These are phyloP conservation scores for Lochmaea crataegi DNA, from an alignment of 2,888 invertebrate species.

Conservation along the genomic window DNA sequence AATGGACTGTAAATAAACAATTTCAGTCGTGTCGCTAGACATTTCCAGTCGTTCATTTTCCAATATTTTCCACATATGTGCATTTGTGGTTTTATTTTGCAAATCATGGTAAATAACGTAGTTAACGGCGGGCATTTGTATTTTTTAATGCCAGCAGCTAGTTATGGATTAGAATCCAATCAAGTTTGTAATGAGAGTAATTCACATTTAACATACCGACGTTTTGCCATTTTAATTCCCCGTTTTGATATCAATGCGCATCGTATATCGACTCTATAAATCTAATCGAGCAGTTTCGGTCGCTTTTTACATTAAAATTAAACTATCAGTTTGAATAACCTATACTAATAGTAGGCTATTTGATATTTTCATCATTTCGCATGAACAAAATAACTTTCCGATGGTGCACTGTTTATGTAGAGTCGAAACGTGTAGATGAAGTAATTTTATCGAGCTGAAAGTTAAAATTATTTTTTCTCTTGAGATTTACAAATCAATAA, in stretches of 20 bases:
- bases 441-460: no score
- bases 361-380: no score
- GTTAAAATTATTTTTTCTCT: no score
- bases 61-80: neutral
- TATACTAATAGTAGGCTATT: neutral
- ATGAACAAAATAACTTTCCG: no score
- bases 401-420: no score
- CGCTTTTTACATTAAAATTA: neutral
- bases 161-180: conserved; percentile 11
- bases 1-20: no score
- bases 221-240: neutral
- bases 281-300: neutral
- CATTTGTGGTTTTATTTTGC: conserved; percentile 15
- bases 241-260: neutral
- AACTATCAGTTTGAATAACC: neutral
- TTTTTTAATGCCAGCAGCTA: neutral
- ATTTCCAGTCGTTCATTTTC: neutral
- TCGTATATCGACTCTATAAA: neutral
- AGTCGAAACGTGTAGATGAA: no score
- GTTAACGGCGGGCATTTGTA: neutral
- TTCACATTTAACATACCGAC: conserved; percentile 6
- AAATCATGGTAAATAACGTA: conserved; percentile 7
- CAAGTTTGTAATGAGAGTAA: conserved; percentile 13
- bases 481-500: neutral
- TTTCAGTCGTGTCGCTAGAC: neutral